A percentile compares a stretch with the other conserved stretches of the same genome.
Conservation (phyloP, 2,113 vertebrate genomes). For the Phaethornis superciliosus region DNA sequence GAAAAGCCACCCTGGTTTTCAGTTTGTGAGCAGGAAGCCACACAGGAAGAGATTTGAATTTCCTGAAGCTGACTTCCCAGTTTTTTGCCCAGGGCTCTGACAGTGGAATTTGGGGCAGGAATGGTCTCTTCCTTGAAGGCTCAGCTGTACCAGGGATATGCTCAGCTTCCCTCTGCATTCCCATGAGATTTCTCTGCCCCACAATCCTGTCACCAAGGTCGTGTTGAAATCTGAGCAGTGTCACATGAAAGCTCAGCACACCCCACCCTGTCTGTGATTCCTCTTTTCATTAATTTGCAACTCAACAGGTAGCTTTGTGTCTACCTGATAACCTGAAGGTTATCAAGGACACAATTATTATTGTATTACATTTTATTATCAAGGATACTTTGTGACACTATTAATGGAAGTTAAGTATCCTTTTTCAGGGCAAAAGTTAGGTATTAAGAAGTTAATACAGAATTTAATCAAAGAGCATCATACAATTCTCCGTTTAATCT, state of each 20-base stretch:
- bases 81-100: neutral
- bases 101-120: neutral
- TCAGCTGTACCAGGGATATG: neutral
- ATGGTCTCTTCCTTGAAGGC: neutral
- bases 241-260: neutral
- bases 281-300: neutral
- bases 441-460: neutral
- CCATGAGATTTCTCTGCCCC: neutral
- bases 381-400: neutral
- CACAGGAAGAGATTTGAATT: neutral
- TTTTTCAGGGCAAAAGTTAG: neutral
- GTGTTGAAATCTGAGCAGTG: neutral
- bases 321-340: neutral
- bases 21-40: neutral
- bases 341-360: neutral
- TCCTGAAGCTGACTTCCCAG: neutral
- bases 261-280: neutral
- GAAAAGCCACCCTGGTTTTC: neutral
- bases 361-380: too few relatives aligned
- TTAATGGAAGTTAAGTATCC: neutral
- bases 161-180: neutral
- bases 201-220: neutral
- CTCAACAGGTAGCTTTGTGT: neutral
- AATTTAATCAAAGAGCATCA: neutral
- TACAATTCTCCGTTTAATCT: neutral